These are phyloP conservation scores for Tachuris rubrigastra DNA, from an alignment of 2,113 vertebrate species.

Conservation along the genomic window DNA sequence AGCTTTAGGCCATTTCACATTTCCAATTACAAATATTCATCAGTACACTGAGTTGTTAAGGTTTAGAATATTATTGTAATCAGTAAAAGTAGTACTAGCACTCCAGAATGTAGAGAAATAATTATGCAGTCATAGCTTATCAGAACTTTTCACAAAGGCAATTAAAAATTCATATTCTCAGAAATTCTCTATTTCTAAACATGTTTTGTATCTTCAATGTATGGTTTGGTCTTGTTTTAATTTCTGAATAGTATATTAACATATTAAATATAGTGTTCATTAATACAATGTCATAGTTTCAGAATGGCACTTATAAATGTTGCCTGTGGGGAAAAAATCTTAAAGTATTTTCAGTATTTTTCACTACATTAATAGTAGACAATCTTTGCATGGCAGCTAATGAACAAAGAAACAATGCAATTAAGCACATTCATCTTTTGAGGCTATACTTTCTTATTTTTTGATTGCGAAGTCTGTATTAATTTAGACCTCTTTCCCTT, in stretches of 20 bases:
- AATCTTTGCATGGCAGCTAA: background rate
- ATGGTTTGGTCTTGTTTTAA: background rate
- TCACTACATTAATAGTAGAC: background rate
- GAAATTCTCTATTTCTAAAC: background rate
- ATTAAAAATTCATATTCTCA: background rate
- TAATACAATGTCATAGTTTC: background rate
- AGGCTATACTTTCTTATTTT: background rate
- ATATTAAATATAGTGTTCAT: background rate
- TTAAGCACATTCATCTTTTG: background rate
- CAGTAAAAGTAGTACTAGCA: background rate
- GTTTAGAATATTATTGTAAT: background rate
- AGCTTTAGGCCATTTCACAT: slow-evolving; percentile 5
- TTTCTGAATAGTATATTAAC: background rate
- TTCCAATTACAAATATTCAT: background rate
- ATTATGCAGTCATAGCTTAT: background rate
- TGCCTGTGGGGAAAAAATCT: background rate
- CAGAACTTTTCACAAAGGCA: background rate
- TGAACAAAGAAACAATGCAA: background rate
- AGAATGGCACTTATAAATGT: background rate
- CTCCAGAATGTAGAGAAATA: background rate
- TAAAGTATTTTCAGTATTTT: background rate
- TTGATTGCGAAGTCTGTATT: background rate
- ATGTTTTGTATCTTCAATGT: background rate
- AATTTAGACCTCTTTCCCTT: background rate
- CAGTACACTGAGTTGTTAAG: background rate